These are phyloP conservation scores for Himalopsyche phryganea DNA, from an alignment of 1,140 invertebrate genomes.

Conservation along the genomic window DNA sequence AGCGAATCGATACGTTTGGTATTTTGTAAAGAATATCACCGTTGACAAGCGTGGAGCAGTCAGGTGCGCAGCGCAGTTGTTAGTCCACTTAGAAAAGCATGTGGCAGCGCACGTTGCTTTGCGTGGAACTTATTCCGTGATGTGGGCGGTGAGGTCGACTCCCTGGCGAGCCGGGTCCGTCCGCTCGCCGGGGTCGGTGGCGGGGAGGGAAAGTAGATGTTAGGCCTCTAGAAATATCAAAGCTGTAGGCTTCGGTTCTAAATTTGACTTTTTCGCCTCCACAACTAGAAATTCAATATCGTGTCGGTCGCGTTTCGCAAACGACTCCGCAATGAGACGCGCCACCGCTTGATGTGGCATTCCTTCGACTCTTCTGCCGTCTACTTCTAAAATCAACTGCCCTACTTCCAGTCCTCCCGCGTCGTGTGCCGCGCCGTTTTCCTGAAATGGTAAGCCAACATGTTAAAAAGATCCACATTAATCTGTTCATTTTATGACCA, in stretches of 20 bases:
- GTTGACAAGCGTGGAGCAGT: constrained; percentile 16
- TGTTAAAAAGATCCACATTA: no score
- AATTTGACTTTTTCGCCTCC: constrained; percentile 84
- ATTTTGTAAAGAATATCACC: no score
- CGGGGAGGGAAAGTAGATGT: constrained; percentile 76
- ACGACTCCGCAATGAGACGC: constrained; percentile 83
- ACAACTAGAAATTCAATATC: constrained; percentile 88
- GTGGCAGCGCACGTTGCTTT: constrained; percentile 53
- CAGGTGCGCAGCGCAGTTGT: constrained; percentile 19
- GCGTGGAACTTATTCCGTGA: constrained; percentile 52
- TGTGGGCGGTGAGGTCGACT: constrained; percentile 60
- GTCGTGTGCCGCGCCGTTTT: constrained; percentile 89
- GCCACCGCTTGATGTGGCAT: constrained; percentile 79
- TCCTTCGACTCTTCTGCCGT: constrained; percentile 84
- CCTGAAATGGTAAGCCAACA: constrained; percentile 65
- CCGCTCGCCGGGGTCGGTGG: constrained; percentile 66
- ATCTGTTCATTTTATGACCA: no score
- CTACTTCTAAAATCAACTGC: constrained; percentile 89
- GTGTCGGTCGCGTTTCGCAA: constrained; percentile 77
- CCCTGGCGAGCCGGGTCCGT: constrained; percentile 55
- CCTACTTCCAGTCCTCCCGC: constrained; percentile 89
- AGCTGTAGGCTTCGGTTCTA: constrained; percentile 83
- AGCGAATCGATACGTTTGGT: no score
- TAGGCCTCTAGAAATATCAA: constrained; percentile 85
- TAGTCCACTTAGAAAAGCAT: constrained; percentile 49